Base-by-base conservation (phyloP, 2,888 invertebrate species). In the Ametastegia equiseti region DNA sequence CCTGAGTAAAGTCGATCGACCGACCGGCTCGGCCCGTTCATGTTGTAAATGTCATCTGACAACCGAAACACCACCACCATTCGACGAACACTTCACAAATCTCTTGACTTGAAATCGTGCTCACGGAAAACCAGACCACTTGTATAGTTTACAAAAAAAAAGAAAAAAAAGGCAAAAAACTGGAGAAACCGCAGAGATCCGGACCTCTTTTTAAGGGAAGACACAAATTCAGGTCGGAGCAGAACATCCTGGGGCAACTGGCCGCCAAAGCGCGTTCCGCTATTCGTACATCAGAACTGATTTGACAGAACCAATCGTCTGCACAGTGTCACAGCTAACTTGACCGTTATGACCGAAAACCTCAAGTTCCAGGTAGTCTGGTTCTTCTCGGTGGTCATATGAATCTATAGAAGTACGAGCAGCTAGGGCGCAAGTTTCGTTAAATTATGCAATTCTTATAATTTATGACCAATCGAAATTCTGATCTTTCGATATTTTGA, bases 221-320 rank as follows among this genome's bases (percentile, higher is more conserved):
- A 71, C 50, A n/a, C 11, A 36, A 75, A 75, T 75, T 75, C 54
- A 36, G 54, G 54, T 45, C 54, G 36, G 54, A 36, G 50, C 19
- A 73, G 50, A 73, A 47, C 30, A 71, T 67, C 45, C 15, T 15
- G 71, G n/a, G 30, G 47, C 71, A 47, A 71, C 23, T 71, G 47
- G 42, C 71, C 71, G 30, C 71, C 71, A 47, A 71, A 73, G 50
- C 69, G 50, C 69, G 69, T 50, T 47, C 4, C 6, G 47, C 33
- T 50, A 36, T n/a, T n/a, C 33, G 75, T 54, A n/a, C n/a, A 75
- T 54, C 75, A 50, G 36, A 75, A 75, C 75, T 60, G 75, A 75
- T 75, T 75, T 33, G 73, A 75, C 75, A 50, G 54, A 54, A 54
- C 75, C 33, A 54, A 75, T 54, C 50, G 54, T n/a, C 75, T 75